Evolutionary conservation across 64 coral and sea anemone genomes (phyloP), one percentile per base, ranked within the genome.

Genomic region (Catalaphyllia jardinei): DNA sequence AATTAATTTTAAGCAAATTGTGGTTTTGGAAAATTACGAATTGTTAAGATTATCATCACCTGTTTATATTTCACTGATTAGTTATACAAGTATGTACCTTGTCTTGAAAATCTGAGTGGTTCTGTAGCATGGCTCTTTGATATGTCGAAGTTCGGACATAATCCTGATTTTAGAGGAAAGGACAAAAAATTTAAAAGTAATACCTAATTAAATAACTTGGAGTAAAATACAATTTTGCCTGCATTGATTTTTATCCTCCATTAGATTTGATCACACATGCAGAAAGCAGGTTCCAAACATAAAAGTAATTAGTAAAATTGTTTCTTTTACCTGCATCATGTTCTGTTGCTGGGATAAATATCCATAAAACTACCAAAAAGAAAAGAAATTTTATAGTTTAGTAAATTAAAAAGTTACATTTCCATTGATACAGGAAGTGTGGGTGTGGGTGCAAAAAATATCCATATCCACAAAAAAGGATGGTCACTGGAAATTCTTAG

Each of bases 281-380:
- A 46, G 42, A 46, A 46, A 46, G 42, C 42, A 7, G 42, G 5
- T 5, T 46, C 7, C 42, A 3, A 46, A 46, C 3, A 46, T 46
- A 57, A 57, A 35, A n/a, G 12, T 24, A 28, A 46, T 19, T 52
- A 3, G 11, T 76, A 91, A 81, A 63, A 71, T 29, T 20, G 4
- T 83, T 51, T 8, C 16, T 57, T 54, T 80, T 95, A 98, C 96
- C 93, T 98, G 96, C 96, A 98, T 98, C 96, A 98, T 98, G 62
- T 98, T 98, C 77, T 98, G 96, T 78, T 98, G 96, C 55, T 98
- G 96, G 5, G 96, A 98, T 83, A 98, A 92, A 93, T 98, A 98
- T 74, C 96, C 96, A 98, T 98, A 98, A 88, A 98, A 98, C 96
- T 95, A 62, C 54, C 89, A 78, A 31, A 89, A 88, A 67, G 82